Evolutionary conservation across 1,140 invertebrate species (phyloP), one percentile per base, ranked within the genome.

Genomic region (Chionoecetes opilio): DNA sequence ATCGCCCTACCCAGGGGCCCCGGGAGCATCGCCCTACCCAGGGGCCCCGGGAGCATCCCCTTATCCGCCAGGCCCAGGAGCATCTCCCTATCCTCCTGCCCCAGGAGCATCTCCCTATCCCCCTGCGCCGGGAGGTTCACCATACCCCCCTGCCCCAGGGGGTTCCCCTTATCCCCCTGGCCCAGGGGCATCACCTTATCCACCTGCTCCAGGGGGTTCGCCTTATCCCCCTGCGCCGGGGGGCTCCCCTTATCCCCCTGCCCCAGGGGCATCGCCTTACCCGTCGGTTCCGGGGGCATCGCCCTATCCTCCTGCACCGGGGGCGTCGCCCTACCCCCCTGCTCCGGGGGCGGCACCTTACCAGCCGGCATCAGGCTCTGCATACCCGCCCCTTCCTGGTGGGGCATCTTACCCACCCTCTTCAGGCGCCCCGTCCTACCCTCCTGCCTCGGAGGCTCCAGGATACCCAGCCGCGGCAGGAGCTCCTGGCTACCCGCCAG

Each of bases 321-420:
- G 88, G 29, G 37, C 88, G 29, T 26, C 88, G 29, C 46, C 88
- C 26, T 90, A 90, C 88, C 88, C 88, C 6, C 63, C 63, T n/a
- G 63, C 63, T 6, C 63, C 63, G n/a, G 63, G 63, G 63, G 63
- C 63, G 0, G 26, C 63, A 6, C 63, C 63, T n/a, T 90, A 90
- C 88, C 88, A 21, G 14, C 85, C 85, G n/a, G 85, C 85, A 34
- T 3, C 14, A 6, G 88, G 88, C 21, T 37, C 37, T 3, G 31
- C 86, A 34, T 29, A 85, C 32, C 82, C 82, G 26, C n/a, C n/a
- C 5, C 6, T 26, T 8, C 26, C 86, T 2, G 86, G 86, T 2
- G 32, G 21, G 37, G 32, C 86, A 88, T 32, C 86, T 6, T 88
- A 88, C 86, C 14, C 86, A 14, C 86, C n/a, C 6, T 5, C n/a